Percentiles rank a stretch among this genome's conserved stretches.
These are phyloP conservation scores for Pao palembangensis DNA, from an alignment of 2,113 vertebrate genomes.

Conservation along the genomic window DNA sequence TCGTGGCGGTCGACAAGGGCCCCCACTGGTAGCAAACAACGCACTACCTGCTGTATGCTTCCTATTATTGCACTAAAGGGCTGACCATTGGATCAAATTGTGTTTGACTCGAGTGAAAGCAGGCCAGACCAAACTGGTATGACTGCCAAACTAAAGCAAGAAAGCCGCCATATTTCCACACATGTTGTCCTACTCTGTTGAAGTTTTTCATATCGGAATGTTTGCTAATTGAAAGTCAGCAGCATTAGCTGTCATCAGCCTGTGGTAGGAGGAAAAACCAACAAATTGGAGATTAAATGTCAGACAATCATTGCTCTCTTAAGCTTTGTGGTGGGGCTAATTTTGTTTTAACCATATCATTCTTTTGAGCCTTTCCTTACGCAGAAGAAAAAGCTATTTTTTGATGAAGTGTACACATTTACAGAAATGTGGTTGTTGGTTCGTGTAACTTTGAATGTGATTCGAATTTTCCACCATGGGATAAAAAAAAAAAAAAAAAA, in stretches of 20 bases:
- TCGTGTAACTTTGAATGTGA: conserved; percentile 56
- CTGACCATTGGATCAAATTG: conserved; percentile 17
- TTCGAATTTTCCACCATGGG: conserved; percentile 65
- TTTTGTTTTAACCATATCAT: conserved; percentile 40
- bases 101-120: conserved; percentile 24
- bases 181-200: conserved; percentile 5
- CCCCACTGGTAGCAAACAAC: conserved; percentile 34
- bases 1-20: conserved; percentile 35
- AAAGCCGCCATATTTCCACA: conserved; percentile 25
- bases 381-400: conserved; percentile 40
- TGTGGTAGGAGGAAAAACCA: conserved; percentile 37
- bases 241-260: conserved; percentile 20
- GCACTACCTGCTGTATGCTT: conserved; percentile 55
- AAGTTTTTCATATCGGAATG: conserved; percentile 4
- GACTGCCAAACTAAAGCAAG: conserved; percentile 9
- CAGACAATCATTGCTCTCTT: conserved; percentile 39
- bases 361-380: conserved; percentile 42
- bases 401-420: conserved; percentile 51
- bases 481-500: conserved; percentile 51
- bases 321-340: conserved; percentile 35
- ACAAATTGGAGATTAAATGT: conserved; percentile 50
- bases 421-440: conserved; percentile 48
- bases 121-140: background rate
- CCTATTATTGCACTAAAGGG: conserved; percentile 55
- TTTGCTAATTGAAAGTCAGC: conserved; percentile 27